Percentiles rank a stretch among this genome's conserved stretches.
phyloP scores from a whole-genome alignment of 2,797 vertebrate genomes.

The Moxostoma hubbsi region DNA sequence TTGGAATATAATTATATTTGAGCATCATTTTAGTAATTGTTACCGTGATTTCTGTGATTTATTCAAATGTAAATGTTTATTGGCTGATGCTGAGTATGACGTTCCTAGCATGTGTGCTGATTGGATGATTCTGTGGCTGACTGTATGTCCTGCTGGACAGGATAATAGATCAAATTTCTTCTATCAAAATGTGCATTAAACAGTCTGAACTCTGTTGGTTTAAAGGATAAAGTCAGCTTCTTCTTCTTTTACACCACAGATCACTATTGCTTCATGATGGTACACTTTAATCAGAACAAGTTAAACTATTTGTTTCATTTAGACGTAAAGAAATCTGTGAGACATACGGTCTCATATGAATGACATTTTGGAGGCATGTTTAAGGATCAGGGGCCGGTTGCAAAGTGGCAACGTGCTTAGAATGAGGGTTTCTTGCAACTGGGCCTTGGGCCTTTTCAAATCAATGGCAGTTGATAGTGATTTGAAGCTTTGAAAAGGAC shows the following conservation, averaged over 20 bases:
- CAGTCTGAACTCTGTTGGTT: not conserved
- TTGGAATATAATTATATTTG: not conserved
- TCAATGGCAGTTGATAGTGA: too few relatives aligned
- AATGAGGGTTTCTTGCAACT: too few relatives aligned
- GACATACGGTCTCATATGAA: too few relatives aligned
- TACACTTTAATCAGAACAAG: not conserved
- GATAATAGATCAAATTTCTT: slow-evolving; percentile 36
- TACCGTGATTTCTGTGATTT: not conserved
- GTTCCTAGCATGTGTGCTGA: not conserved
- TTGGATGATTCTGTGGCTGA: slow-evolving; percentile 17
- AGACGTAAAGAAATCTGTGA: slow-evolving; percentile 2
- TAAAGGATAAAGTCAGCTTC: too few relatives aligned
- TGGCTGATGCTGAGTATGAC: not conserved
- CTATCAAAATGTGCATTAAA: not conserved
- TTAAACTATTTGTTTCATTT: not conserved
- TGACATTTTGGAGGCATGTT: too few relatives aligned
- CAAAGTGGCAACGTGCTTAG: too few relatives aligned
- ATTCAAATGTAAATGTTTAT: slow-evolving; percentile 6
- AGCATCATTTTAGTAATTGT: not conserved
- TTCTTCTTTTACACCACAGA: too few relatives aligned
- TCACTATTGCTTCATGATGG: too few relatives aligned
- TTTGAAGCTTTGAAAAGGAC: too few relatives aligned
- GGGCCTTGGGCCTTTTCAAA: too few relatives aligned
- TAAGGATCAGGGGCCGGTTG: not conserved
- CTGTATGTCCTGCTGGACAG: slow-evolving; percentile 69